Evolutionary conservation across 1,140 invertebrate species (phyloP).

Genomic region (Potamilus streckersoni): DNA sequence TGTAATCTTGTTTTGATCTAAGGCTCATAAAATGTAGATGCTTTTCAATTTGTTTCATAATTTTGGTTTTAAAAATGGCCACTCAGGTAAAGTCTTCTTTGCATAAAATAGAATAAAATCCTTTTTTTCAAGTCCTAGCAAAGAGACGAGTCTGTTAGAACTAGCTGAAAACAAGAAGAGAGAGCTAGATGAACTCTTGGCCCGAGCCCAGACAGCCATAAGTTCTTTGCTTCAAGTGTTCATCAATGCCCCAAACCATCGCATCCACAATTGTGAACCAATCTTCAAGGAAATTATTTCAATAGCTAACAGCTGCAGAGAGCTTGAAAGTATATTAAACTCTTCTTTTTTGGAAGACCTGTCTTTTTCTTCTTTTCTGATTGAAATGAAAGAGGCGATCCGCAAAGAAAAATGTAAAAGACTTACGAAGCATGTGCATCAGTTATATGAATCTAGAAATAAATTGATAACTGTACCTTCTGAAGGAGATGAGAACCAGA

Average conservation of each 20-base stretch:
- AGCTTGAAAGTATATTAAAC: conserved; percentile 70
- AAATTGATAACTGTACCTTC: no score
- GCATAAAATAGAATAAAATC: no score
- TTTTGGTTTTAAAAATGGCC: no score
- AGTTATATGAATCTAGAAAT: conserved; percentile 53
- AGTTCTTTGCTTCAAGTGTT: conserved; percentile 42
- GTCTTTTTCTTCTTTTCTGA: conserved; percentile 43
- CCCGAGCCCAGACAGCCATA: conserved; percentile 37
- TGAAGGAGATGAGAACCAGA: no score
- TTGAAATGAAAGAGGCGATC: conserved; percentile 40
- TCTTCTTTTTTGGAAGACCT: conserved; percentile 51
- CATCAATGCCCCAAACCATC: conserved; percentile 20
- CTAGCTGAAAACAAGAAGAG: conserved; percentile 37
- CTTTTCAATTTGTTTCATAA: no score
- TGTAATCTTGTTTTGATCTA: no score
- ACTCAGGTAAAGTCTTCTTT: no score
- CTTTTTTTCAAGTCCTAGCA: no score
- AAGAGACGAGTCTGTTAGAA: not conserved
- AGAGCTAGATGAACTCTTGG: conserved; percentile 44
- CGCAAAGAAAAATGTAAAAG: conserved; percentile 49
- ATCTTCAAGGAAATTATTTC: conserved; percentile 48
- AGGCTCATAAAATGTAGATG: no score
- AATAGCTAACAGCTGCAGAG: conserved; percentile 56
- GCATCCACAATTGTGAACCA: conserved; percentile 20
- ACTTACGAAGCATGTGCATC: conserved; percentile 43